phyloP scores from a whole-genome alignment of 2,113 vertebrate genomes.

The Sinosuthora webbiana region DNA sequence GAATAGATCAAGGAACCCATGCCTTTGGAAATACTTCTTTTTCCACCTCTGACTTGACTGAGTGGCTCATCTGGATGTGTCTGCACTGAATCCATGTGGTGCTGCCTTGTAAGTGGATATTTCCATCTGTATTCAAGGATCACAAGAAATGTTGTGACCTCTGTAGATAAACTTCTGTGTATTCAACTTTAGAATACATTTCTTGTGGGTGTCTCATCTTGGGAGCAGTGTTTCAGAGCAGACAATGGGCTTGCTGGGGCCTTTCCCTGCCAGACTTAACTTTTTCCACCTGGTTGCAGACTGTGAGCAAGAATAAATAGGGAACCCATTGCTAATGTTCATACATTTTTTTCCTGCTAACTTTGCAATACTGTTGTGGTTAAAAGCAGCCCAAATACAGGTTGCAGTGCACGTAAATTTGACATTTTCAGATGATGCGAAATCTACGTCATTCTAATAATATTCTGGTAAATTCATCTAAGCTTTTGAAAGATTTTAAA shows the following conservation, averaged over 20 bases:
- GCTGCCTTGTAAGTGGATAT: neutral
- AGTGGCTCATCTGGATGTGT: neutral
- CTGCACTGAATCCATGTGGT: neutral
- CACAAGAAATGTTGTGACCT: neutral
- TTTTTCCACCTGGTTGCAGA: neutral
- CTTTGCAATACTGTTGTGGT: neutral
- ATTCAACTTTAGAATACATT: neutral
- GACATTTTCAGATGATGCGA: neutral
- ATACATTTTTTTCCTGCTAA: neutral
- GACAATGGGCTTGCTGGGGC: neutral
- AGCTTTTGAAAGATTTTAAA: neutral
- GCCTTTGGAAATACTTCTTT: neutral
- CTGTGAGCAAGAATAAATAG: neutral
- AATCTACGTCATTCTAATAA: neutral
- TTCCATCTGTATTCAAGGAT: neutral
- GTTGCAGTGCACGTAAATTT: neutral
- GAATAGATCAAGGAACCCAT: neutral
- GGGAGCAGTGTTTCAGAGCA: neutral
- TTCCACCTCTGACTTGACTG: neutral
- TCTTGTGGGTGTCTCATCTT: neutral
- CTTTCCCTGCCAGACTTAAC: neutral
- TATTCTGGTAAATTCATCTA: neutral
- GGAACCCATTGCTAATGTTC: neutral
- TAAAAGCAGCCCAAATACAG: neutral
- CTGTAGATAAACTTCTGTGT: neutral